Evolutionary conservation across 2,113 vertebrate species (phyloP), one percentile per base, ranked within the genome.

Genomic region (Balaeniceps rex): DNA sequence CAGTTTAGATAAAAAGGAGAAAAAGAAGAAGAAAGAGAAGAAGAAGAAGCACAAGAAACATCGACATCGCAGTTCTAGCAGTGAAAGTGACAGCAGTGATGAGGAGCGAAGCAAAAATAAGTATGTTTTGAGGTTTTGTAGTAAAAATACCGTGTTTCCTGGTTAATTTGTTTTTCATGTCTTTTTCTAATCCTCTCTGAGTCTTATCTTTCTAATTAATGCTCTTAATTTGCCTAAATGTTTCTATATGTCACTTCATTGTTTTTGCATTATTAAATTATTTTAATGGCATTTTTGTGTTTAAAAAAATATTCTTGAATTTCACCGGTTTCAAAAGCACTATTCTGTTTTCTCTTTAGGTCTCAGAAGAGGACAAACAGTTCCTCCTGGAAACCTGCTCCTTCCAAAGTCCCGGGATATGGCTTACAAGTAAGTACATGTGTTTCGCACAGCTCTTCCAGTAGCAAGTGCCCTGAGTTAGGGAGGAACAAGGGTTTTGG

Each of bases 1-100:
- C 93, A 99, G 99, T 89, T 98, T 99, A n/a, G 99, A 99, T 11
- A 99, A 99, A 15, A 99, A 99, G 75, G 98, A 98, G 88, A 98
- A 98, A 34, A 99, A 97, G 90, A 99, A 94, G 87, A 99, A 99
- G 96, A 98, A 98, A 80, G 98, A 98, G 72, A 98, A 99, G 96
- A 98, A 97, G 70, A 98, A 97, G 96, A 98, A 98, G 72, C 98
- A 98, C 92, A 98, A 98, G 97, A 99, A 99, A 44, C 98, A 98
- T 31, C 99, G 98, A 6, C 98, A 96, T 14, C 98, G 83, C 58
- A 98, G 97, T 47, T 98, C 97, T 3, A 98, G 97, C 93, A 98
- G 97, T 23, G 97, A 55, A 33, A 97, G 88, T 16, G 97, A 94
- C 11, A 98, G 98, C 96, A 98, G 98, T 1, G 99, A 99, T 12